Evolutionary conservation across 2,888 invertebrate species (phyloP), one percentile per base, ranked within the genome.

Genomic region (Ophion slaviceki): DNA sequence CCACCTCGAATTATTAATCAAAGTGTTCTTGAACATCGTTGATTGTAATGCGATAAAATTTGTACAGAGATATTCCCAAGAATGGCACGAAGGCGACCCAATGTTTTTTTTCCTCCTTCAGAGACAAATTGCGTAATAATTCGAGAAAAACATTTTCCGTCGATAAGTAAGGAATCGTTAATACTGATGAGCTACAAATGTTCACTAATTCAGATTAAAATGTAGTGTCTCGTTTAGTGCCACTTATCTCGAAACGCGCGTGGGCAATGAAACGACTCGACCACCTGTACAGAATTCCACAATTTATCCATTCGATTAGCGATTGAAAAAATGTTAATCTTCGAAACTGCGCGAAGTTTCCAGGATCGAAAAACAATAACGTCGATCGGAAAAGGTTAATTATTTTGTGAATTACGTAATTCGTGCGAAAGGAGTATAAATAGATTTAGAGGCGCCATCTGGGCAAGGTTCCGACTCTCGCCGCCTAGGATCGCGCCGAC

Each of bases 381-480:
- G 8, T 47, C 5, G 28, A 53, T 2, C 28, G 32, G 24, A 28
- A 17, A 17, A 24, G 32, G 2, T 70, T 3, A 70, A 70, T 17
- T 11, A 17, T 17, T 14, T 53, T 53, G 53, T 53, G 11, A 59
- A 11, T n/a, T 17, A 1, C 7, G 36, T 36, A 45, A 74, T 20
- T 61, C 59, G 2, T 61, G 36, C 20, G 14, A 20, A 14, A 40
- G 11, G 11, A 24, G 40, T 74, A 36, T 14, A 7, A 24, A 61
- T 36, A 71, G 20, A 61, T 59, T 72, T 36, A 59, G 20, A 72
- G 32, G 11, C 32, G 57, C 32, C n/a, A 59, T 36, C 36, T 59
- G 28, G 36, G 28, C 17, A 62, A 40, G 10, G 28, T 75, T 62
- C 10, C 4, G 45, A 28, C 10, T 64, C 62, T 64, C 24, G 10